A percentile compares a stretch with the other conserved stretches of the same genome.
These are phyloP conservation scores for Eupelmus urozonus DNA, from an alignment of 2,888 invertebrate genomes.

Conservation along the genomic window DNA sequence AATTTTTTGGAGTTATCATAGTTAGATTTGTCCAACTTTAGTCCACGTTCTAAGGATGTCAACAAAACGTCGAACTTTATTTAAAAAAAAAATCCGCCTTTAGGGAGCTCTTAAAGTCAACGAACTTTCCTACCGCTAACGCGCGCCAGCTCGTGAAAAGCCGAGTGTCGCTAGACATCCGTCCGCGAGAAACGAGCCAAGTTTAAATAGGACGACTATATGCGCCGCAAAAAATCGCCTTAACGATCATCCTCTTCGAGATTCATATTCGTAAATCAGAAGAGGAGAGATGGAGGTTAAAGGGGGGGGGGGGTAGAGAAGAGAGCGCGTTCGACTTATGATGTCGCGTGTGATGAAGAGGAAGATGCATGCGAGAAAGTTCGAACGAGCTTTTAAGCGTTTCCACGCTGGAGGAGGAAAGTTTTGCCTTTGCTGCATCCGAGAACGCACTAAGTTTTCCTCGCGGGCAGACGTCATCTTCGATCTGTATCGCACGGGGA, in stretches of 20 bases:
- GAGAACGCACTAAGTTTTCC: neutral
- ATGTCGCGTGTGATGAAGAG: conserved; percentile 7
- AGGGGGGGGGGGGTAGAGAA: too few relatives aligned
- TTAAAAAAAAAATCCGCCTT: neutral
- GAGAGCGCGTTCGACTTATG: conserved; percentile 13
- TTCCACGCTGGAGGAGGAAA: conserved; percentile 22
- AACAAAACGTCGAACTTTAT: neutral
- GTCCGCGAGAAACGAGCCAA: conserved; percentile 49
- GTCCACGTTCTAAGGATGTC: neutral
- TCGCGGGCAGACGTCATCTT: conserved; percentile 34
- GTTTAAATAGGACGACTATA: conserved; percentile 40
- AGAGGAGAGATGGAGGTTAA: too few relatives aligned
- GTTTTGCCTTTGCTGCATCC: neutral
- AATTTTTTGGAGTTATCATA: too few relatives aligned
- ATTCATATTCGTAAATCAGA: neutral
- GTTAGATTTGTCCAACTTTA: too few relatives aligned
- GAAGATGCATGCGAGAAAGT: conserved; percentile 59
- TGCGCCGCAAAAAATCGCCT: conserved; percentile 18
- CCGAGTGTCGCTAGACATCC: neutral
- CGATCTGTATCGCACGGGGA: conserved; percentile 20
- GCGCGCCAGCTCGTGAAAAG: conserved; percentile 17
- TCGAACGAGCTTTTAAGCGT: conserved; percentile 69
- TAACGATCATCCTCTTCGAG: conserved; percentile 8
- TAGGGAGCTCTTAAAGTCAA: conserved; percentile 8
- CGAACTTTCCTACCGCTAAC: conserved; percentile 7